Base-by-base conservation (phyloP, 2,888 invertebrate genomes). In the Hypsopygia costalis region DNA sequence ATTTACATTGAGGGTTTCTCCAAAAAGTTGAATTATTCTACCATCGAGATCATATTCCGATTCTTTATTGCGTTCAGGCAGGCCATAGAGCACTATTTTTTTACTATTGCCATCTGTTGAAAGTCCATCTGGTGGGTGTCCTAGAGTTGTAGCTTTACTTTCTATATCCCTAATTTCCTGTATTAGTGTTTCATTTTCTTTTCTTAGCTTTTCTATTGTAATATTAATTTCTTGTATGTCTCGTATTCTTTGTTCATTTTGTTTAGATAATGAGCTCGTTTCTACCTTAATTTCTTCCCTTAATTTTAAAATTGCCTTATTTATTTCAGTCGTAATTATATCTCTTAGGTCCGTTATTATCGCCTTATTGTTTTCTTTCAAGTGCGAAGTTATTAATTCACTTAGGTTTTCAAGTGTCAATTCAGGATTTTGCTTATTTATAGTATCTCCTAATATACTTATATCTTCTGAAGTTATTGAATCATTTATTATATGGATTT, bases 21-120 rank as follows among this genome's bases (percentile, higher is more conserved):
- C 10, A 11, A 38, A 38, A 4, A 6, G 4, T 21, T 21, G 4
- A 6, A 6, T 6, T 21, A 21, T 6, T 21, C 21, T 21, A 21
- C 21, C 7, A 7, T 30, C 10, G 1, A 37, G 21, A 7, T 29
- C 25, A 29, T 28, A 6, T 37, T 42, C 42, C 1, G 33, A 10
- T 34, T 42, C 42, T 11, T 30, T 33, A n/a, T n/a, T n/a, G 9
- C 21, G n/a, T 30, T 42, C 42, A n/a, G 6, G 11, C 2, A 43
- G 35, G 29, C 38, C 43, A 30, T 30, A 31, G 1, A 43, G 3
- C 1, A 43, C 43, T 2, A 43, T 11, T 43, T 43, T 43, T 30
- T 38, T 43, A 29, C 6, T 8, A 22, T 25, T 16, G 6, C 1
- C 33, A 9, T 34, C n/a, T 12, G 16, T 6, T 6, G 28, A 11